Evolutionary conservation across 2,113 vertebrate genomes (phyloP).

Genomic region (Euleptes europaea): DNA sequence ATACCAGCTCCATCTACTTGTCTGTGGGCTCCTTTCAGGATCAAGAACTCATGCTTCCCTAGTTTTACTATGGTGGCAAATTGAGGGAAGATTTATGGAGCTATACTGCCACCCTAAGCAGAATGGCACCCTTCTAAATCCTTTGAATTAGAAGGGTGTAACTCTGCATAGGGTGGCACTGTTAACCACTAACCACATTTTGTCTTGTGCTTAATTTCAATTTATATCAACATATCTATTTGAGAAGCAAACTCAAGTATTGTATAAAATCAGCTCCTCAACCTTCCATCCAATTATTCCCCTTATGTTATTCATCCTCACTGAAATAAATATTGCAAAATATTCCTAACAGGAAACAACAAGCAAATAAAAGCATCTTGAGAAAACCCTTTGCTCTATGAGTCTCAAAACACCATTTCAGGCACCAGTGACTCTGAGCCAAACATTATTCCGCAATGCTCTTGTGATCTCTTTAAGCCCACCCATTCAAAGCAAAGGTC

Average conservation of each 20-base stretch:
- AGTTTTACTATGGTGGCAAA: not conserved
- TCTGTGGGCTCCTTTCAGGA: not conserved
- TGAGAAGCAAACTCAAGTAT: constrained; percentile 19
- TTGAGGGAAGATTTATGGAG: too few species aligned
- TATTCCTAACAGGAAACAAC: constrained; percentile 48
- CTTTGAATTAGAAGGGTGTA: not conserved
- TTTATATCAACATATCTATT: constrained; percentile 8
- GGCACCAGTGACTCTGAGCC: constrained; percentile 39
- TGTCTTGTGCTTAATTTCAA: not conserved
- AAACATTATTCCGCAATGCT: constrained; percentile 48
- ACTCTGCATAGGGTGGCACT: too few species aligned
- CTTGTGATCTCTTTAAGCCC: constrained; percentile 65
- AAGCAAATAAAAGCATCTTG: constrained; percentile 37
- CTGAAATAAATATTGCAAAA: constrained; percentile 49
- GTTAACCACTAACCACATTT: too few species aligned
- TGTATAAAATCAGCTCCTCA: constrained; percentile 16
- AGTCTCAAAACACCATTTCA: not conserved
- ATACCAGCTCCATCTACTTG: constrained; percentile 20
- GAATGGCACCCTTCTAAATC: constrained; percentile 13
- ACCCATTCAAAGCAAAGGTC: constrained; percentile 64
- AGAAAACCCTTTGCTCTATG: not conserved
- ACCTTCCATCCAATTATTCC: constrained; percentile 18
- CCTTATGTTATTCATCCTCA: constrained; percentile 26
- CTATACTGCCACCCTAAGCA: not conserved
- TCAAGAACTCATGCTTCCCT: not conserved